Base-by-base conservation (phyloP, 2,888 invertebrate genomes). In the Meiosimyza decipiens region DNA sequence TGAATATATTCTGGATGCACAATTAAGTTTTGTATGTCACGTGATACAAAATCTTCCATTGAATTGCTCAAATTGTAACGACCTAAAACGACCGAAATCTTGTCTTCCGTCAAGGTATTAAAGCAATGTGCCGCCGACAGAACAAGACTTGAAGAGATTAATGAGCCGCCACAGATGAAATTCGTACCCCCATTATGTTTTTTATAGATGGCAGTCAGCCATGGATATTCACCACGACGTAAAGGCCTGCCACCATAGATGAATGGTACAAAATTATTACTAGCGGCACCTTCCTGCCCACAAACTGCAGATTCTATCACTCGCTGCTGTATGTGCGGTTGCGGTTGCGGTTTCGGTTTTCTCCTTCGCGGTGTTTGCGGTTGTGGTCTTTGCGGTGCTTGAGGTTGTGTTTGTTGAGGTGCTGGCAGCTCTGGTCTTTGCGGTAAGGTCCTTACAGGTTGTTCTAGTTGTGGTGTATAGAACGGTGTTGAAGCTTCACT, bases 161-260 rank as follows among this genome's bases (percentile, higher is more conserved):
- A 76, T 50, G 80, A 83, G 6, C 85, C 87, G 13, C 85, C 86
- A 73, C 86, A 87, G 64, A 83, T 76, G 63, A 82, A 86, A 13
- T 71, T 82, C 7, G 89, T 79, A 12, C 79, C 80, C 6, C 85
- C 81, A 0, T 75, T 68, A 47, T 85, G 71, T 11, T 87, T 86
- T 72, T 89, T 83, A 77, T 90, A 92, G 51, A 64, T 87, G 0
- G 92, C 92, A 0, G 88, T 90, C 72, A 92, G 82, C 92, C 92
- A 92, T 0, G 92, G 92, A 89, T 91, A 90, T 68, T 91, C 89
- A 0, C 90, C 90, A 1, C 88, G 85, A 1, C 75, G 71, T n/a
- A 83, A 68, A n/a, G 73, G 71, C 5, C 69, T 75, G 5, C 84
- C 84, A 1, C 74, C 74, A 63, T 78, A 73, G 28, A 84, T 77